These are phyloP conservation scores for Anastrepha obliqua DNA, from an alignment of 1,140 invertebrate genomes.

Conservation along the genomic window DNA sequence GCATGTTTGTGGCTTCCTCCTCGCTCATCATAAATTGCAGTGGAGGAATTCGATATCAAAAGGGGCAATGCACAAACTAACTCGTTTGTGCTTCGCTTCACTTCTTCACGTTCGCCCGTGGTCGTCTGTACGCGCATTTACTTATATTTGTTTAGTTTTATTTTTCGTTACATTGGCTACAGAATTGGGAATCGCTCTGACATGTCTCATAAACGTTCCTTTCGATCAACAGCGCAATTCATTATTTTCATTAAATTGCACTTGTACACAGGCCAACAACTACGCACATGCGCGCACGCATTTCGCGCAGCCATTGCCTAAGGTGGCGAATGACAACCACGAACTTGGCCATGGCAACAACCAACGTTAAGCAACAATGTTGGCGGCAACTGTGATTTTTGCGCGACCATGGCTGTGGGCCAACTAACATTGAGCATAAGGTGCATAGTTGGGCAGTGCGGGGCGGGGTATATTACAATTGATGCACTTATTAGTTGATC, in stretches of 20 bases:
- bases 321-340: constrained; percentile 25
- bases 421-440: background rate
- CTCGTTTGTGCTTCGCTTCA: background rate
- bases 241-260: constrained; percentile 56
- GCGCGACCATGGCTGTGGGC: constrained; percentile 7
- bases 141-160: background rate
- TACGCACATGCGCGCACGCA: constrained; percentile 33
- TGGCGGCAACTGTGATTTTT: constrained; percentile 6
- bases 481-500: constrained; percentile 48
- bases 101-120: background rate
- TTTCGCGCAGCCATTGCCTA: constrained; percentile 31
- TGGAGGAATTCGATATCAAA: background rate
- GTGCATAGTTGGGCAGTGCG: background rate
- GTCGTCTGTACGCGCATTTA: background rate
- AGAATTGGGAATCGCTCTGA: constrained; percentile 50
- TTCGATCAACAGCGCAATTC: constrained; percentile 55
- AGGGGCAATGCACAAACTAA: background rate
- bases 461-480: constrained; percentile 11
- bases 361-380: background rate
- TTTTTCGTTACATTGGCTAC: constrained; percentile 2
- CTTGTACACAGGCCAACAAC: background rate
- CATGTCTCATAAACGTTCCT: constrained; percentile 56
- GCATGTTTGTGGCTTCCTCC: background rate
- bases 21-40: constrained; percentile 45
- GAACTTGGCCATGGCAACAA: constrained; percentile 51